Base-by-base conservation (phyloP, 2,113 vertebrate species). In the Heptranchias perlo region DNA sequence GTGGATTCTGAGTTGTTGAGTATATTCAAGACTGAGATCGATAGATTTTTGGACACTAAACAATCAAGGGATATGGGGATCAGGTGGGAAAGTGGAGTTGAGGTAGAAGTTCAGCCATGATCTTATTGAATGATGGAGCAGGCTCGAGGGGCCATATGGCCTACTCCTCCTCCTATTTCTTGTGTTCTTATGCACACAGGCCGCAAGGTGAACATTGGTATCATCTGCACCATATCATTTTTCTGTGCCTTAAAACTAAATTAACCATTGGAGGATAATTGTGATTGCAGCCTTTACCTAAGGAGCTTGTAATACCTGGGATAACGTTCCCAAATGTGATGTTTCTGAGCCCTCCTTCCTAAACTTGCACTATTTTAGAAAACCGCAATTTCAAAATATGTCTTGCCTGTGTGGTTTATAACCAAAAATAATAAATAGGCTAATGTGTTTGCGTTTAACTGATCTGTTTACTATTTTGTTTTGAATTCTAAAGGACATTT, bases 401-500 rank as follows among this genome's bases (percentile, higher is more conserved):
- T 61, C 28, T 61, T 92, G 2, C 14, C 54, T 35, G n/a, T 65
- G 28, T 67, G 87, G 23, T 58, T 91, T 58, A 58, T 35, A 58
- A 3, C 25, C 25, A 91, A n/a, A 31, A 58, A 58, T 35, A 91
- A 35, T 91, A 91, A 91, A 58, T 58, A 58, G 28, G 4, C 8
- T 47, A 65, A 98, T 99, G 98, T 97, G 98, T 98, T 98, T 99
- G 98, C 98, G 98, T 98, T 98, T 98, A 98, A 98, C 44, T 52
- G 58, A 93, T 93, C 5, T 82, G 86, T 54, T 98, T 97, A 98
- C 97, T 98, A 98, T 97, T 98, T 98, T 98, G 97, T 97, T 98
- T 98, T 98, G 44, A 97, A 98, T 98, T 98, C 98, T 98, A 98
- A 98, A 99, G 99, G 99, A 99, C 97, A 98, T 99, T 98, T 98